Evolutionary conservation across 2,797 vertebrate species (phyloP), one percentile per base, ranked within the genome.

Genomic region (Oryzias dopingdopingensis): DNA sequence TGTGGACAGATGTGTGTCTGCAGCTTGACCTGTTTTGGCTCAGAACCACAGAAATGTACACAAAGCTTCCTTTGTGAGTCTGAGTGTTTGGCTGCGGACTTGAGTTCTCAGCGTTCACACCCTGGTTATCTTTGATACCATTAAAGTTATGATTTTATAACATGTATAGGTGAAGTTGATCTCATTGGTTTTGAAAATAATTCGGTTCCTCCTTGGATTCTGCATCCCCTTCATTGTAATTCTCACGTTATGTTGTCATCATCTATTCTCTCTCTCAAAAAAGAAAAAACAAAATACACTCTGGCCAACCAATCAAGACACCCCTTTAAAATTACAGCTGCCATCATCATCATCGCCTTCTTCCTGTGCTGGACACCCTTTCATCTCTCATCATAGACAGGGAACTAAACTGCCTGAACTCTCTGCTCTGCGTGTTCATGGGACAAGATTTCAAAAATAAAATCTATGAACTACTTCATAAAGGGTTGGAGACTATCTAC

Each of bases 321-420:
- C 22, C 88, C 95, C 0, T 94, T 95, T 65, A 92, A 92, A 72
- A 94, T 95, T 44, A 96, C 98, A 4, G 92, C 91, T 1, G 91
- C 93, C 0, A 92, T 97, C n/a, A 93, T 97, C n/a, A 93, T 95
- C 24, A 84, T 78, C 26, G 92, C 92, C 0, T 97, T 97, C 62
- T 97, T 97, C 82, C 72, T 95, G 52, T 97, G 94, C 70, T 97
- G 95, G 91, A 93, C 95, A 42, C 95, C 95, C 0, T 96, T 93
- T 70, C 93, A 98, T 0, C 85, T 94, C 67, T 77, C 95, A 22
- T 22, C 2, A 22, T 22, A 22, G 20, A 22, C 20, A 3, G 51
- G 86, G 88, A 53, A 80, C 18, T 18, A 18, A 18, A 18, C 18
- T 18, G 18, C 18, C 73, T 94, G 48, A 94, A 94, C 62, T 92